A percentile compares a stretch with the other conserved stretches of the same genome.
Conservation (phyloP, 53 echinoderm and acorn worm species). For the Luidia sarsii region DNA sequence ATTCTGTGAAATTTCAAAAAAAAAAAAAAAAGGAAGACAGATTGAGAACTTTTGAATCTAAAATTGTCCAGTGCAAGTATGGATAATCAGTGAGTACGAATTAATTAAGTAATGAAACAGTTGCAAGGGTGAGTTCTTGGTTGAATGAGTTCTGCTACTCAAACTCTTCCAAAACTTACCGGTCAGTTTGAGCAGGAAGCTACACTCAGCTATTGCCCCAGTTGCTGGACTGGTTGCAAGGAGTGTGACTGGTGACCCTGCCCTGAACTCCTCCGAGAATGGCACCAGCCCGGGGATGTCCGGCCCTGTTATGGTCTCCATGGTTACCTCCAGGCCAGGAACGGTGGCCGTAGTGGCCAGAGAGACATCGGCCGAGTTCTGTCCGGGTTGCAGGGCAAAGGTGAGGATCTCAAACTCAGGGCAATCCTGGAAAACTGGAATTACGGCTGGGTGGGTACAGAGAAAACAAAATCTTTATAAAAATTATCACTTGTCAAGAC, state of each 20-base stretch:
- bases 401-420: conserved; percentile 51
- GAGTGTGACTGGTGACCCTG: conserved; percentile 25
- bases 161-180: too few species aligned
- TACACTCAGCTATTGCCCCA: conserved; percentile 23
- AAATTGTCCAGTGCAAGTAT: too few species aligned
- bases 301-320: conserved; percentile 45
- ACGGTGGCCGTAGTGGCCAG: conserved; percentile 24
- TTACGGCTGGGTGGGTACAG: conserved; percentile 13
- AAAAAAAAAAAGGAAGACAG: too few species aligned
- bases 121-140: too few species aligned
- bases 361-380: conserved; percentile 32
- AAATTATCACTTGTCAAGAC: too few species aligned
- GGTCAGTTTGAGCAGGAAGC: conserved; percentile 45
- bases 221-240: conserved; percentile 35
- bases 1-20: too few species aligned
- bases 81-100: too few species aligned
- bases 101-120: too few species aligned
- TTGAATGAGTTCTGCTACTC: too few species aligned
- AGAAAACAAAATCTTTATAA: neutral
- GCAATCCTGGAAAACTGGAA: conserved; percentile 49
- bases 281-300: conserved; percentile 50
- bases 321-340: conserved; percentile 30
- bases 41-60: too few species aligned
- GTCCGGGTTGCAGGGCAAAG: conserved; percentile 36
- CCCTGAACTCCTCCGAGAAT: conserved; percentile 52